Evolutionary conservation across 2,888 invertebrate genomes (phyloP).

Genomic region (Harmothoe impar): DNA sequence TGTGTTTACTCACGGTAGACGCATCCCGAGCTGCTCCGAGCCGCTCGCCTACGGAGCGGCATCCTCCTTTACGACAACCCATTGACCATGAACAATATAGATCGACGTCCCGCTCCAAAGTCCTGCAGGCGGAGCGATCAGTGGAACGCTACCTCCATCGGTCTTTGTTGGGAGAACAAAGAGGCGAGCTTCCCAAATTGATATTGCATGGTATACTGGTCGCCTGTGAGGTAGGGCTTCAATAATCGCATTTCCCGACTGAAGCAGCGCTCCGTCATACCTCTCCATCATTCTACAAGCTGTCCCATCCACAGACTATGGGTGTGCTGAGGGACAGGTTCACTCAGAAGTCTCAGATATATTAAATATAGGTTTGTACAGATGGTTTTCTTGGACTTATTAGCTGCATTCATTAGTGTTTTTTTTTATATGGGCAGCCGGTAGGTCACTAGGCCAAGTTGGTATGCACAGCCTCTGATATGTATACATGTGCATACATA

Average conservation of each 20-base stretch:
- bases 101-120: slow-evolving; percentile 7
- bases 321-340: not conserved
- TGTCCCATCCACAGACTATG: not conserved
- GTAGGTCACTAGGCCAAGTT: no score
- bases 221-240: slow-evolving; percentile 23
- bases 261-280: not conserved
- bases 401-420: no score
- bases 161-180: slow-evolving; percentile 49
- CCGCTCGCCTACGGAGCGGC: not conserved
- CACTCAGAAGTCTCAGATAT: no score
- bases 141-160: slow-evolving; percentile 30
- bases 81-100: slow-evolving; percentile 54
- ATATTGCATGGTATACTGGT: slow-evolving; percentile 30
- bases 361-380: no score
- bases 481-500: no score
- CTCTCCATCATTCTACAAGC: not conserved
- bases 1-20: slow-evolving; percentile 14
- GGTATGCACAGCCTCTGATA: no score
- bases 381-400: no score
- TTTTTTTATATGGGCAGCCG: no score
- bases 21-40: not conserved
- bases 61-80: slow-evolving; percentile 5
- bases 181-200: not conserved
- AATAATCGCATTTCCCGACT: slow-evolving; percentile 36
- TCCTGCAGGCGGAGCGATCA: not conserved